Evolutionary conservation across 2,113 vertebrate species (phyloP), one percentile per base, ranked within the genome.

Genomic region (Lipophrys pholis): DNA sequence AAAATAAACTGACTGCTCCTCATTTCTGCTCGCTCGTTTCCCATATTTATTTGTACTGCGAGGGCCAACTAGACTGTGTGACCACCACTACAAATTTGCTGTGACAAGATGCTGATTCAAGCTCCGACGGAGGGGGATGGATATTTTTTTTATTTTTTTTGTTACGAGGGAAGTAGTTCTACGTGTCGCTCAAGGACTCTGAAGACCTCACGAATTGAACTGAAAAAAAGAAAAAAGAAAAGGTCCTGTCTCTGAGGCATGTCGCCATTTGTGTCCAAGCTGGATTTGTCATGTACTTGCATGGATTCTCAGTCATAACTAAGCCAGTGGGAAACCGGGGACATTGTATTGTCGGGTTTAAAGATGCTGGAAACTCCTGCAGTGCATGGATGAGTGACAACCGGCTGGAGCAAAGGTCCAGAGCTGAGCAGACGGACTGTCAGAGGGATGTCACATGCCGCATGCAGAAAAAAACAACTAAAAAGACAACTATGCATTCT

Each of bases 31-130:
- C 43, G 69, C 83, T 73, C 46, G 55, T 67, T 83, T 81, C 72
- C 64, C 46, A n/a, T 83, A 87, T 87, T 90, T 90, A 85, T 90
- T 88, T 89, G 65, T 48, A 69, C 75, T 75, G 61, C 21, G 8
- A 55, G 9, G 73, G 77, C 81, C 73, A 58, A 63, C 41, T 7
- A 74, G 58, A 56, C 60, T 67, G 51, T 39, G 52, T 49, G 81
- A 78, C 77, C 84, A 45, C 67, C 15, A 8, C 68, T 52, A 76
- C 71, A 83, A 75, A 73, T 66, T 30, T 17, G 38, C 76, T 87
- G 57, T 83, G 84, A 90, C 82, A 78, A 65, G 73, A 84, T 71
- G 73, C 84, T 66, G 87, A 89, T 78, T 84, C 70, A 85, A 81
- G 66, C 63, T 80, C 55, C 46, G 43, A 9, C 21, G 45, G 39